phyloP scores from a whole-genome alignment of 1,140 invertebrate species.

The Dryas iulia region DNA sequence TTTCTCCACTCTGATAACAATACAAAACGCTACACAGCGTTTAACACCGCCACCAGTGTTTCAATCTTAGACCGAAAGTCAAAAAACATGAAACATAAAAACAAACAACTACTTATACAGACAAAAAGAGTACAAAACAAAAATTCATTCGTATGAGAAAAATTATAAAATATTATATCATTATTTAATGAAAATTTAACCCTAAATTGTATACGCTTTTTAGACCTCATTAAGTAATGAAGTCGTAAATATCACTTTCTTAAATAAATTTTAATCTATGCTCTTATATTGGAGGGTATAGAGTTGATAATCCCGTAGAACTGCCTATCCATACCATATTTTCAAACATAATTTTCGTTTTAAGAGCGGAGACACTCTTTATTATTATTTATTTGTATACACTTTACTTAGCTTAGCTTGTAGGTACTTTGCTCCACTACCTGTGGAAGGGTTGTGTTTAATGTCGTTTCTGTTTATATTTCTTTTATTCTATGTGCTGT shows the following conservation, averaged over 20 bases:
- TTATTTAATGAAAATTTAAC: slow-evolving; percentile 31
- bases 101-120: no score
- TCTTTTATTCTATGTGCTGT: no score
- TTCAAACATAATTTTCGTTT: slow-evolving; percentile 38
- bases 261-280: slow-evolving; percentile 13
- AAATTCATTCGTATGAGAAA: not conserved
- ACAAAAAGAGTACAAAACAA: no score
- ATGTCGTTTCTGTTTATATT: no score
- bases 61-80: no score
- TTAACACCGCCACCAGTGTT: no score
- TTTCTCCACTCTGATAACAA: no score
- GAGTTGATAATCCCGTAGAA: slow-evolving; percentile 7
- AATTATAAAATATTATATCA: slow-evolving; percentile 26
- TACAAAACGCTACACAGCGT: no score
- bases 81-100: no score
- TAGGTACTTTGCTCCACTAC: slow-evolving; percentile 7
- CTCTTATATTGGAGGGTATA: not conserved
- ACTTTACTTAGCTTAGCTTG: not conserved
- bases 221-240: slow-evolving; percentile 36
- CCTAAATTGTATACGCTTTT: slow-evolving; percentile 33
- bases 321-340: slow-evolving; percentile 21
- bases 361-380: slow-evolving; percentile 36
- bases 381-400: slow-evolving; percentile 34
- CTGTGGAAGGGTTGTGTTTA: slow-evolving; percentile 20
- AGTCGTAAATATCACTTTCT: slow-evolving; percentile 36